Evolutionary conservation across 2,113 vertebrate genomes (phyloP), one percentile per base, ranked within the genome.

Genomic region (Isurus oxyrinchus): DNA sequence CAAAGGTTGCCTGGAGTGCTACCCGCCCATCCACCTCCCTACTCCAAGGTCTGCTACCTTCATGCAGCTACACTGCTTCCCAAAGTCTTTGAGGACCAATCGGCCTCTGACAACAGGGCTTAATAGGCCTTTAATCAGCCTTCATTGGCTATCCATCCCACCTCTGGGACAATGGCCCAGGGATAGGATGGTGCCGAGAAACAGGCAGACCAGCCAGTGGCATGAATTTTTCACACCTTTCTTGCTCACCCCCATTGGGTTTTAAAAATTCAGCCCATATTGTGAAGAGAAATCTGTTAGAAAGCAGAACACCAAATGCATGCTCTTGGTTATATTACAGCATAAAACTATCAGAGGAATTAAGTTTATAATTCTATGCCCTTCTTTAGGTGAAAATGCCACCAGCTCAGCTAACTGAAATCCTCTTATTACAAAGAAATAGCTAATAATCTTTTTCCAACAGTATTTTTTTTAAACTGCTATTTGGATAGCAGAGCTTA

Each of bases 381-480:
- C 40, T 53, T 55, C 23, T 31, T 31, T 25, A 23, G 10, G 59
- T 91, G 53, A 91, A 63, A 94, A 63, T 40, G 59, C 31, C 40
- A 94, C 35, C 90, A 94, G 59, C 59, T 94, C 31, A 23, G 16
- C 59, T 63, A n/a, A 61, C 35, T 94, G 59, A 94, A 63, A 63
- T 5, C 35, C 59, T 94, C 90, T 90, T 90, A 94, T 63, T 23
- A 94, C 35, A 40, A 40, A 94, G 59, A 94, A 63, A 94, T 59
- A 94, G 59, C 90, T 94, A 94, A 94, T 94, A 94, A 40, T 94
- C 90, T 63, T 94, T 49, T 63, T 63, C 90, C 59, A 94, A 63
- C 59, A 94, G 90, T 59, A 25, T 10, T n/a, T 66, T 94, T 94
- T 63, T 63, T 94, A 44, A 63, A 63, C 59, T 94, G 90, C 59